These are phyloP conservation scores for Pygmarrhopalites habei DNA, from an alignment of 1,140 invertebrate species.

Conservation along the genomic window DNA sequence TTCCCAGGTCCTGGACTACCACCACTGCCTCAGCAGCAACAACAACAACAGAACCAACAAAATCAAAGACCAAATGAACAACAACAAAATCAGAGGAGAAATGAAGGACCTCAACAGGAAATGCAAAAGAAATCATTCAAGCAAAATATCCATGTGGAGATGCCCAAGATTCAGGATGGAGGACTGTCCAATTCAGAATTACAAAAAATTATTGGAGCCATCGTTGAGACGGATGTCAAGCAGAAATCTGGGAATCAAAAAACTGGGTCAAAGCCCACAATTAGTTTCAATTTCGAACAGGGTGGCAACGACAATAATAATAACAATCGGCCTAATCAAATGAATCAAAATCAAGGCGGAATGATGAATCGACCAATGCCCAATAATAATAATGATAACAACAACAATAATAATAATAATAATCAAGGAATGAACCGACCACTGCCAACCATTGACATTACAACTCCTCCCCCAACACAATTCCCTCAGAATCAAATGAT, in stretches of 20 bases:
- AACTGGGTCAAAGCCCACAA: too few relatives aligned
- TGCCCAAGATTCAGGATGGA: constrained; percentile 6
- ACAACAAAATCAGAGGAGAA: neutral
- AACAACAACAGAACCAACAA: neutral
- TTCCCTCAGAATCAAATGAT: too few relatives aligned
- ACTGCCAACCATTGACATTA: constrained; percentile 5
- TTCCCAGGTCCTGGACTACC: neutral
- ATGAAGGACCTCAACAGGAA: neutral
- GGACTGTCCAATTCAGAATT: constrained; percentile 11
- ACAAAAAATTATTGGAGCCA: constrained; percentile 24
- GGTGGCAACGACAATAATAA: neutral
- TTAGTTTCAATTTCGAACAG: neutral
- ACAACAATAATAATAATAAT: too few relatives aligned
- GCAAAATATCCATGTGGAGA: neutral
- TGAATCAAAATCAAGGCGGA: neutral
- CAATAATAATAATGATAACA: too few relatives aligned
- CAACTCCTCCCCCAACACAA: neutral
- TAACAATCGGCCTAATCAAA: neutral
- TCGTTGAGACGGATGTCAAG: constrained; percentile 13
- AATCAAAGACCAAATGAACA: constrained; percentile 8
- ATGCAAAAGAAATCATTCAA: neutral
- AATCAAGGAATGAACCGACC: neutral
- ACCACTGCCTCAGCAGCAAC: neutral
- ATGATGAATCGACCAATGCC: too few relatives aligned
- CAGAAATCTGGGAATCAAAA: neutral